Conservation (phyloP, 1,140 invertebrate species). For the Sipha flava region DNA sequence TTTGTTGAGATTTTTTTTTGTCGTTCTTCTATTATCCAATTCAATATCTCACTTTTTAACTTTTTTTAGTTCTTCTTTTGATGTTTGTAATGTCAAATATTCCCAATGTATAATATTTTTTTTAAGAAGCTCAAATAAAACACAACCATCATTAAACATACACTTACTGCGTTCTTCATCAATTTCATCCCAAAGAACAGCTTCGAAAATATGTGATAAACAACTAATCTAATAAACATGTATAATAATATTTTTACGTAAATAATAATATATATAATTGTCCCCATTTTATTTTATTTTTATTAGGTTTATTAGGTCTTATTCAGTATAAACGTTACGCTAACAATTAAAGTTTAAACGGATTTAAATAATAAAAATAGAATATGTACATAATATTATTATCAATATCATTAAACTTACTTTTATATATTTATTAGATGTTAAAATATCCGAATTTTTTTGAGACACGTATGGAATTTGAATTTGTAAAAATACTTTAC, state of each 20-base stretch:
- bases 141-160: constrained; percentile 48
- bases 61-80: constrained; percentile 50
- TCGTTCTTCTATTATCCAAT: background rate
- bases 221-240: constrained; percentile 49
- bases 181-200: constrained; percentile 52
- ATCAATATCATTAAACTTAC: constrained; percentile 43
- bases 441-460: constrained; percentile 54
- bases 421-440: constrained; percentile 55
- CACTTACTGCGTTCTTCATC: constrained; percentile 52
- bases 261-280: no score
- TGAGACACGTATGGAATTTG: constrained; percentile 48
- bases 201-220: constrained; percentile 58
- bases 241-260: no score
- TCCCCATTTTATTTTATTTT: no score
- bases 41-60: constrained; percentile 48
- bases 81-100: constrained; percentile 44
- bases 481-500: constrained; percentile 50
- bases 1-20: constrained; percentile 34
- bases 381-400: no score
- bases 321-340: no score
- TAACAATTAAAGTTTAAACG: no score
- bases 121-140: constrained; percentile 56
- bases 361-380: no score
- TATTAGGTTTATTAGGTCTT: background rate
- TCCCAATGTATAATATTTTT: constrained; percentile 49